Conservation (phyloP, 2,888 invertebrate genomes). For the Heteromyza rotundicornis region DNA sequence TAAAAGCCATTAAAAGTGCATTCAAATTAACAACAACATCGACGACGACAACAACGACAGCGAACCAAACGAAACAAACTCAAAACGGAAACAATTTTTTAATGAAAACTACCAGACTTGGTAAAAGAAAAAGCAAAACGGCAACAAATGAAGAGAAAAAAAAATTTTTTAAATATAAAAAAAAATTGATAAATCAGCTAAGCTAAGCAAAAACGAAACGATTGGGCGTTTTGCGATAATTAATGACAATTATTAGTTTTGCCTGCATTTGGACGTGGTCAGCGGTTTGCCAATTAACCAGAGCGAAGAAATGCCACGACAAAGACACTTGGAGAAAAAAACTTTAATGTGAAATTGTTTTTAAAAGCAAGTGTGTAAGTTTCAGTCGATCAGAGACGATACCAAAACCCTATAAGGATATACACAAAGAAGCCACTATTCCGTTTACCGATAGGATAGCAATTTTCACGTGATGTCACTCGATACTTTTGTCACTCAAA, state of each 20-base stretch:
- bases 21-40: not conserved
- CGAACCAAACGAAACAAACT: constrained; percentile 12
- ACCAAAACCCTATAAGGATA: no score
- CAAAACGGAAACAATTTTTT: constrained; percentile 48
- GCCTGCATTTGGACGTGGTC: not conserved
- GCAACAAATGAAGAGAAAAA: no score
- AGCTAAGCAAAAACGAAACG: no score
- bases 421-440: no score
- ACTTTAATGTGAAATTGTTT: no score
- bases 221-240: constrained; percentile 58
- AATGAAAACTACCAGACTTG: constrained; percentile 23
- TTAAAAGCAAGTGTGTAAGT: no score
- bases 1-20: not conserved
- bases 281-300: not conserved
- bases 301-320: not conserved
- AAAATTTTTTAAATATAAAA: no score
- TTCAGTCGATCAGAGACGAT: no score
- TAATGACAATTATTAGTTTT: constrained; percentile 43
- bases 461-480: no score
- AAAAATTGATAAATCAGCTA: constrained; percentile 12
- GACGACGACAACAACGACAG: constrained; percentile 8
- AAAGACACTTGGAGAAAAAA: no score
- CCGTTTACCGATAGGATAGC: no score
- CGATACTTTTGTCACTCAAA: no score
- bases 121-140: not conserved